Base-by-base conservation (phyloP, 2,113 vertebrate species). In the Eulemur rufifrons region DNA sequence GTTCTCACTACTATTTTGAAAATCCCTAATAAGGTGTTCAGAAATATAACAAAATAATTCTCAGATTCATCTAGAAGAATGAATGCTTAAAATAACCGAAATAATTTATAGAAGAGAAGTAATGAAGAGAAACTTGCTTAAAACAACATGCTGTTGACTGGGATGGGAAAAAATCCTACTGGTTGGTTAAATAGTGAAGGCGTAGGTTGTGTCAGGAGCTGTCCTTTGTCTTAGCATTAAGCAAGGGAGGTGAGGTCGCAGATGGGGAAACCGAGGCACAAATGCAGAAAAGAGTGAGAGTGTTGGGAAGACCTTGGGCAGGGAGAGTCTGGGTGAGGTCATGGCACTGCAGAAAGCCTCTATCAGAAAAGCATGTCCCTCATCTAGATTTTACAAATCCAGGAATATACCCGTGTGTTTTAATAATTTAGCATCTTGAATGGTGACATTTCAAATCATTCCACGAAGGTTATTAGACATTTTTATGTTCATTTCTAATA, bases 311-410 rank as follows among this genome's bases (percentile, higher is more conserved):
- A n/a, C 32, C 18, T 3, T 0, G 29, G 18, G 10, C 14, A 13
- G 29, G 47, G 21, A 73, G 50, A 15, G 4, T 1, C 8, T 7
- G 14, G 8, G 2, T 29, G 3, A 0, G 0, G 13, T 0, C 8
- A 10, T 25, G 45, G 8, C 27, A 3, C 59, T 21, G 1, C 5
- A 18, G 56, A 27, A 27, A 61, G 3, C 15, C 45, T 59, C 63
- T 66, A 23, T n/a, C 17, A 50, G 39, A 63, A 59, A 7, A 63
- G 14, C 23, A 21, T 32, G 61, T 69, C 39, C 8, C 0, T 8
- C 25, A 9, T 13, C 25, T 52, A 2, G 39, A 10, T 29, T 32
- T 83, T 77, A 2, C 20, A 50, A 47, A 27, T 4, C 45, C 54
- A 37, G 39, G 5, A 66, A 68, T 4, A 47, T 39, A 29, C 25